Conservation (phyloP, 2,888 invertebrate genomes). For the Cataglyphis livida region DNA sequence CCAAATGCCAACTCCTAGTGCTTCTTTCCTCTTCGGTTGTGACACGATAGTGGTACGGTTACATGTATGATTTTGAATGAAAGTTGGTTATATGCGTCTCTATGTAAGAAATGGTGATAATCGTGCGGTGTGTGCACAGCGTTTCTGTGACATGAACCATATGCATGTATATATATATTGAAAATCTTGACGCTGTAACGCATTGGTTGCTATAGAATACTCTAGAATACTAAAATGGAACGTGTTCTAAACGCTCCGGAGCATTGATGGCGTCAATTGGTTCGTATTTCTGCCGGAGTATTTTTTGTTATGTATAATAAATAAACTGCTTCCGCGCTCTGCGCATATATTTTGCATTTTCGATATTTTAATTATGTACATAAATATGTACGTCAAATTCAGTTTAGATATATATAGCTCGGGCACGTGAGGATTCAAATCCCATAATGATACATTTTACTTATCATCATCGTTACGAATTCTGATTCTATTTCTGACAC, state of each 20-base stretch:
- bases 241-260: background rate
- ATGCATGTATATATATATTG: conserved; percentile 69
- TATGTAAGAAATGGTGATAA: conserved; percentile 56
- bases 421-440: conserved; percentile 22
- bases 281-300: background rate
- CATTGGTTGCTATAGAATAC: background rate
- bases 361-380: conserved; percentile 66
- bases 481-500: conserved; percentile 39
- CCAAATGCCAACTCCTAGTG: conserved; percentile 85
- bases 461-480: conserved; percentile 4
- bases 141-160: conserved; percentile 66
- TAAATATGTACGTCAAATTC: conserved; percentile 56
- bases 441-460: background rate
- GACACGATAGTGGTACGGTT: background rate
- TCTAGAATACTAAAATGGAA: conserved; percentile 1
- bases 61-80: conserved; percentile 60
- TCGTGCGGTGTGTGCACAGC: conserved; percentile 63
- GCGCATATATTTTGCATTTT: conserved; percentile 76
- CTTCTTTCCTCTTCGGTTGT: conserved; percentile 72
- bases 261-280: background rate
- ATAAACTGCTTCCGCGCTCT: conserved; percentile 76
- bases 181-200: background rate
- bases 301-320: conserved; percentile 55
- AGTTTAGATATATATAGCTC: conserved; percentile 60
- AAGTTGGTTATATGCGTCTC: conserved; percentile 43